A percentile compares a stretch with the other conserved stretches of the same genome.
Evolutionary conservation across 2,113 vertebrate genomes (phyloP).

Genomic region (Periophthalmus modestus): DNA sequence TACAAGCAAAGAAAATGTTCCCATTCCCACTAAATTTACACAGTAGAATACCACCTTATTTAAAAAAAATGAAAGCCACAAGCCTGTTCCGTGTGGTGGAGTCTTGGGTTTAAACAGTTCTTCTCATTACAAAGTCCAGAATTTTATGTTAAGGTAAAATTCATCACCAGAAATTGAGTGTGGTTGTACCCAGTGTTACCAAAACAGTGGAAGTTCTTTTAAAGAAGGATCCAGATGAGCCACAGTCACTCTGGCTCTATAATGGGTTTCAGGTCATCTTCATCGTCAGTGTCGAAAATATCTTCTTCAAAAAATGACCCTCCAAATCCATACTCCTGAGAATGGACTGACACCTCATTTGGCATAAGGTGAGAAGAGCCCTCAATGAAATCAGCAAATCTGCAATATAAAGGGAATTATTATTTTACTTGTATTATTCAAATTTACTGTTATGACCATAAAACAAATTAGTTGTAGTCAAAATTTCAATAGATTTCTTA

Average conservation of each 20-base stretch:
- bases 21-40: background rate
- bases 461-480: no score
- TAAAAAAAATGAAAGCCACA: background rate
- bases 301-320: conserved; percentile 81
- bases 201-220: background rate
- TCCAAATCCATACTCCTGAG: conserved; percentile 85
- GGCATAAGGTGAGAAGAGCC: conserved; percentile 86
- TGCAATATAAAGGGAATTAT: background rate
- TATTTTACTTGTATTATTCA: no score
- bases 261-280: conserved; percentile 50
- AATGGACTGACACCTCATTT: conserved; percentile 85
- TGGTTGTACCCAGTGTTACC: background rate
- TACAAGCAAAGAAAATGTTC: background rate
- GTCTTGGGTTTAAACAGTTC: background rate
- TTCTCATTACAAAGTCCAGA: background rate
- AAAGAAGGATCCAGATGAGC: accelerated
- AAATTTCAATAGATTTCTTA: no score
- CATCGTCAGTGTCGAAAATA: conserved; percentile 81
- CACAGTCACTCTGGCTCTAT: conserved; percentile 25
- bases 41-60: background rate
- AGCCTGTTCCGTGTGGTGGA: background rate
- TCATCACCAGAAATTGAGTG: background rate
- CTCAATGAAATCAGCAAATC: conserved; percentile 94
- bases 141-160: background rate
- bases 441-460: background rate